Conservation (phyloP, 2,113 vertebrate species). For the Engystomops pustulosus region DNA sequence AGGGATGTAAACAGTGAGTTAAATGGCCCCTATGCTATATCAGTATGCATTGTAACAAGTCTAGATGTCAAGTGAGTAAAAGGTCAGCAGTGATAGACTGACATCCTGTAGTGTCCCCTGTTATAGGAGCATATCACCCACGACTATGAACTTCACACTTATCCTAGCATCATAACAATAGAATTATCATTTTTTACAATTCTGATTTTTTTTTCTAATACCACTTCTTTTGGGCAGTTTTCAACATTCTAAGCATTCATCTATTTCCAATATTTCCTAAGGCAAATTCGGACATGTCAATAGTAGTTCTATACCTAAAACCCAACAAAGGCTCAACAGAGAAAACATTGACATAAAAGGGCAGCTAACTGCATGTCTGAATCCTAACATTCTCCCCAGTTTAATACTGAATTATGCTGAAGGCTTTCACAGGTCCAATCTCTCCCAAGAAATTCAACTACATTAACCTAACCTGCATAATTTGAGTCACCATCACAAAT, state of each 20-base stretch:
- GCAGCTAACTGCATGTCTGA: not conserved
- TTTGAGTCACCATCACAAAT: not conserved
- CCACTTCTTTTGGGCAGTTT: conserved; percentile 11
- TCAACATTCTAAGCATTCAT: not conserved
- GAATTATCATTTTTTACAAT: not conserved
- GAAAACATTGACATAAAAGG: not conserved
- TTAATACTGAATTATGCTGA: not conserved
- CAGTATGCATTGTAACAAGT: not conserved
- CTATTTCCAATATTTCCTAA: not conserved
- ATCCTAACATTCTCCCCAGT: not conserved
- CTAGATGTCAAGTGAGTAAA: not conserved
- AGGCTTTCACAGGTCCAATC: not conserved
- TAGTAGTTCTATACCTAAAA: not conserved
- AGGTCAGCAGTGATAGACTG: not conserved
- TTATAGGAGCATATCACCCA: not conserved
- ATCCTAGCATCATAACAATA: not conserved
- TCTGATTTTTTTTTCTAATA: not conserved
- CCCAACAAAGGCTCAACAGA: not conserved
- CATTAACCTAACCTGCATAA: not conserved
- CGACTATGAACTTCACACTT: not conserved
- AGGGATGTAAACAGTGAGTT: no score
- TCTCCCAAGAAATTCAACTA: not conserved
- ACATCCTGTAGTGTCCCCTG: not conserved
- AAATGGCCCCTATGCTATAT: no score
- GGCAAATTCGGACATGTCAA: not conserved